Conservation (phyloP, 1,140 invertebrate species). For the Bombus superbus region DNA sequence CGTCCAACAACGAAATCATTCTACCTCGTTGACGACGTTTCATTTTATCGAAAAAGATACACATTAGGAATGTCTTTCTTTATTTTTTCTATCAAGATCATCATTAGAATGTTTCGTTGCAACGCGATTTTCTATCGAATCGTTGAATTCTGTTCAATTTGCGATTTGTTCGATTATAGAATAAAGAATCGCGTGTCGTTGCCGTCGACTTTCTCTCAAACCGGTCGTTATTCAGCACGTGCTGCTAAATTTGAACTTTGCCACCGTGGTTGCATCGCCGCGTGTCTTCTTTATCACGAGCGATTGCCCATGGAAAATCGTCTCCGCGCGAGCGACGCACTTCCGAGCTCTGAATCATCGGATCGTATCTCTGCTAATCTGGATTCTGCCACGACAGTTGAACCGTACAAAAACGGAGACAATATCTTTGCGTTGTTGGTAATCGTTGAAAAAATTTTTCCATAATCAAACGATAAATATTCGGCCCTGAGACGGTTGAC, state of each 20-base stretch:
- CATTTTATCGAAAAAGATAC: not conserved
- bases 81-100: not conserved
- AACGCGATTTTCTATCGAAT: not conserved
- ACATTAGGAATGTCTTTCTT: not conserved
- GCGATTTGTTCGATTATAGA: not conserved
- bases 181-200: slow-evolving; percentile 1
- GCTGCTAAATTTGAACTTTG: slow-evolving; percentile 30
- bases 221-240: slow-evolving; percentile 21
- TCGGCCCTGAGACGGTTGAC: too few relatives aligned
- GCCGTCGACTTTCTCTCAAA: not conserved
- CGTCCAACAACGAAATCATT: not conserved
- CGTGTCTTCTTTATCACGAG: not conserved
- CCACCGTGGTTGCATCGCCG: not conserved
- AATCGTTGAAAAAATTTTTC: too few relatives aligned
- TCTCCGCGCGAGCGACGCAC: not conserved
- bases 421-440: too few relatives aligned
- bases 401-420: too few relatives aligned
- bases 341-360: not conserved
- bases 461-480: too few relatives aligned
- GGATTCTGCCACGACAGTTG: too few relatives aligned
- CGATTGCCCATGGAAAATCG: not conserved
- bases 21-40: not conserved
- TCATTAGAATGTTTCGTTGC: not conserved
- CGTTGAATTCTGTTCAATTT: not conserved
- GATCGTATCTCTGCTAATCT: not conserved